A percentile compares a stretch with the other conserved stretches of the same genome.
These are phyloP conservation scores for Agonopterix alstromeriana DNA, from an alignment of 2,888 invertebrate species.

Conservation along the genomic window DNA sequence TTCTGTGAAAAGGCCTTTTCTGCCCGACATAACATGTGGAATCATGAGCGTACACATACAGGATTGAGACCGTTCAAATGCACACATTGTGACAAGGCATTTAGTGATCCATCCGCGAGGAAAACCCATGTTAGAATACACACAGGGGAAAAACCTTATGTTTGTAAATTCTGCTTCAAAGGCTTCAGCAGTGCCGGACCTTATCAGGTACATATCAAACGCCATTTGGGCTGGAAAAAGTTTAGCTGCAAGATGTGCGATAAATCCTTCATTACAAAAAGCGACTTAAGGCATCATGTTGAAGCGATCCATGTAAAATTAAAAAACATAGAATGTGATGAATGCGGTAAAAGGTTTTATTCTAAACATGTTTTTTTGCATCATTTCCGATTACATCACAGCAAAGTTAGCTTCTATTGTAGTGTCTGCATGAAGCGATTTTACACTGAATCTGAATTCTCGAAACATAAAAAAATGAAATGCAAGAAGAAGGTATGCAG, in stretches of 20 bases:
- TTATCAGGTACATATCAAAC: constrained; percentile 15
- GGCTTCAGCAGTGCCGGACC: constrained; percentile 25
- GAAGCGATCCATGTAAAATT: constrained; percentile 3
- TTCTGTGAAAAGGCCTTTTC: constrained; percentile 17
- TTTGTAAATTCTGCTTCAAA: constrained; percentile 23
- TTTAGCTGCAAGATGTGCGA: constrained; percentile 20
- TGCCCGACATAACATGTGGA: neutral
- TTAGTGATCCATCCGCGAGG: constrained; percentile 24
- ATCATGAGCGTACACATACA: constrained; percentile 23
- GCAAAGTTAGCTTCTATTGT: neutral
- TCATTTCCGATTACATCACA: no score
- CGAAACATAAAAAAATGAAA: neutral
- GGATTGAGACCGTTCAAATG: constrained; percentile 23
- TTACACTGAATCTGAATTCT: neutral
- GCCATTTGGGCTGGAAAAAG: constrained; percentile 15
- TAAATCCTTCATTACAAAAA: constrained; percentile 13
- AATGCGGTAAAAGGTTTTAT: constrained; percentile 17
- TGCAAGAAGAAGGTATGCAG: neutral
- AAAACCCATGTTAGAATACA: constrained; percentile 27
- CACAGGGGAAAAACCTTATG: constrained; percentile 24
- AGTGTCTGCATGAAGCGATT: constrained; percentile 10
- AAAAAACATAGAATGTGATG: constrained; percentile 12
- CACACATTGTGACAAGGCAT: constrained; percentile 21
- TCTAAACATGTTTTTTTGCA: neutral
- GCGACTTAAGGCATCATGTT: neutral